Evolutionary conservation across 2,113 vertebrate species (phyloP).

Genomic region (Tichodroma muraria): DNA sequence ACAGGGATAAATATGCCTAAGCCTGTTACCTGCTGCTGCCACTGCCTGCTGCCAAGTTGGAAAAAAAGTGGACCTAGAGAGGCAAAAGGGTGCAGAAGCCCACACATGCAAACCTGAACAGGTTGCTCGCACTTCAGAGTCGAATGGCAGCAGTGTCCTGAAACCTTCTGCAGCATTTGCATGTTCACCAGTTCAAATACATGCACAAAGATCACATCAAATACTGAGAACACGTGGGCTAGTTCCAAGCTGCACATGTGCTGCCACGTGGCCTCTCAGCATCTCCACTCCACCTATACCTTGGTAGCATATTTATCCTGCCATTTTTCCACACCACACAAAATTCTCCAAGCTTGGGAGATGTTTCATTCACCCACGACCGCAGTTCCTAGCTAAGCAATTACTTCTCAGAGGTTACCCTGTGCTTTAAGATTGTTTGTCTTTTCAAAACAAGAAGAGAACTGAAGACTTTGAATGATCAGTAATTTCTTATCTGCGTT

Average conservation of each 20-base stretch:
- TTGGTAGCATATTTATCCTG: neutral
- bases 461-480: neutral
- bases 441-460: neutral
- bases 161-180: neutral
- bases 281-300: neutral
- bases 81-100: neutral
- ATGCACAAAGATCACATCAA: neutral
- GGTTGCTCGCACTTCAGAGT: neutral
- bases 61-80: neutral
- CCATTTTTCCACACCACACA: neutral
- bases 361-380: neutral
- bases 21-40: neutral
- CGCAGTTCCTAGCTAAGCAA: neutral
- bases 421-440: neutral
- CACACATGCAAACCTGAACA: neutral
- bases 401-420: neutral
- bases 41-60: neutral
- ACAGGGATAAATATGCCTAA: neutral
- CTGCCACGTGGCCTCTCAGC: neutral
- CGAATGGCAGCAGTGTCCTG: neutral
- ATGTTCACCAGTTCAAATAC: neutral
- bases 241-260: neutral
- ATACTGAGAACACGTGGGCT: neutral
- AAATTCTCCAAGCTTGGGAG: neutral
- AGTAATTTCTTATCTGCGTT: neutral